These are phyloP conservation scores for Oreochromis niloticus DNA, from an alignment of 2,113 vertebrate genomes.

Conservation along the genomic window DNA sequence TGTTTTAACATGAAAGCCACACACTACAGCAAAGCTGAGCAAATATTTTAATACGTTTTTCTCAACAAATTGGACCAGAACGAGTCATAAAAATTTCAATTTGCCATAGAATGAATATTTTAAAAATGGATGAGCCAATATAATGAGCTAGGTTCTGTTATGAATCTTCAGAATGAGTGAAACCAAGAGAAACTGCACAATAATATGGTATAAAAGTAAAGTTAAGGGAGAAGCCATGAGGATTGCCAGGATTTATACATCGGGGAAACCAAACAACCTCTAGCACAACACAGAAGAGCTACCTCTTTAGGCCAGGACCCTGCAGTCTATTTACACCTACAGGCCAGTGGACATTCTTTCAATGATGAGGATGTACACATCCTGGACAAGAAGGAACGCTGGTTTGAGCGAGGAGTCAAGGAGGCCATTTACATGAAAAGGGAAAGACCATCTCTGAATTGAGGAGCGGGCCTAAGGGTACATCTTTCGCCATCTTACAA, in stretches of 20 bases:
- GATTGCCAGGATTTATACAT: background rate
- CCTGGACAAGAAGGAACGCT: rapidly evolving
- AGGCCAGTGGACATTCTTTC: background rate
- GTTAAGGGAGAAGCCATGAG: rapidly evolving
- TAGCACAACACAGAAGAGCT: rapidly evolving
- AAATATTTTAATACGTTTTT: rapidly evolving
- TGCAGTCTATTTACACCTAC: background rate
- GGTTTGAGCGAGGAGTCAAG: too few relatives aligned
- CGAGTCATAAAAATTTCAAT: background rate
- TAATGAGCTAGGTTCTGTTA: background rate
- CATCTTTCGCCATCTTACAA: too few relatives aligned
- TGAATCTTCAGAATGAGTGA: background rate
- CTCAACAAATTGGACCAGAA: background rate
- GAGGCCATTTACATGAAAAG: too few relatives aligned
- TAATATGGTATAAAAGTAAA: background rate
- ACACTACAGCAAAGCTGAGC: background rate
- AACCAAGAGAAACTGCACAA: rapidly evolving
- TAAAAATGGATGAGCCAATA: background rate
- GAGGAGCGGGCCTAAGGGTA: too few relatives aligned
- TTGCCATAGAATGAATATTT: background rate
- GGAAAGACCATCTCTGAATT: too few relatives aligned
- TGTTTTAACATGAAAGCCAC: background rate
- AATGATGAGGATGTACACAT: background rate
- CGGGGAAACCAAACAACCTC: background rate
- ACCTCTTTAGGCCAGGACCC: rapidly evolving